Percentiles rank a stretch among this genome's conserved stretches.
Conservation (phyloP, 1,140 invertebrate species). For the Lucilia cuprina region DNA sequence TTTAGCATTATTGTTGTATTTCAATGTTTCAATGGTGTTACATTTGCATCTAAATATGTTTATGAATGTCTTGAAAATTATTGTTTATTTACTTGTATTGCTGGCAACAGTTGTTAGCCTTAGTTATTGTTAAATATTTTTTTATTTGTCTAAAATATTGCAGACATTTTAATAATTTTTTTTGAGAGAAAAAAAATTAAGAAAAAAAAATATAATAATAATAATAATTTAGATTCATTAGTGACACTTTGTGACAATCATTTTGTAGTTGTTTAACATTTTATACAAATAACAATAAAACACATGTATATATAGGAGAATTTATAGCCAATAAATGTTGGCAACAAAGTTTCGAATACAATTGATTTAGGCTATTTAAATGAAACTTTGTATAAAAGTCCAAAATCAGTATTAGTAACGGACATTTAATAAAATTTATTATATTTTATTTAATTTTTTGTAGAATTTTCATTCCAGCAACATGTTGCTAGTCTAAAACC, state of each 20-base stretch:
- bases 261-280: not conserved
- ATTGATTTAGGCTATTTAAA: too few relatives aligned
- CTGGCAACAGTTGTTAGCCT: not conserved
- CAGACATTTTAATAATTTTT: constrained; percentile 16
- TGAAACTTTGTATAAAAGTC: too few relatives aligned
- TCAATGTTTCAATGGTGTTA: constrained; percentile 19
- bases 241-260: constrained; percentile 6
- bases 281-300: not conserved
- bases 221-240: constrained; percentile 16
- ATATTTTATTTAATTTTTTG: too few relatives aligned
- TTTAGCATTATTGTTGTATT: not conserved
- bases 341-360: not conserved
- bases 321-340: not conserved
- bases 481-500: too few relatives aligned
- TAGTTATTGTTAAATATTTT: not conserved
- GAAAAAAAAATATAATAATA: not conserved
- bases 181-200: not conserved
- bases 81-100: constrained; percentile 27
- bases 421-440: too few relatives aligned
- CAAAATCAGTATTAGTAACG: too few relatives aligned
- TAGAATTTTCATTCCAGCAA: too few relatives aligned
- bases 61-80: constrained; percentile 31
- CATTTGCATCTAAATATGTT: constrained; percentile 33
- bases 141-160: not conserved
- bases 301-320: not conserved